These are phyloP conservation scores for Tigriopus japonicus DNA, from an alignment of 1,140 invertebrate species.

Conservation along the genomic window DNA sequence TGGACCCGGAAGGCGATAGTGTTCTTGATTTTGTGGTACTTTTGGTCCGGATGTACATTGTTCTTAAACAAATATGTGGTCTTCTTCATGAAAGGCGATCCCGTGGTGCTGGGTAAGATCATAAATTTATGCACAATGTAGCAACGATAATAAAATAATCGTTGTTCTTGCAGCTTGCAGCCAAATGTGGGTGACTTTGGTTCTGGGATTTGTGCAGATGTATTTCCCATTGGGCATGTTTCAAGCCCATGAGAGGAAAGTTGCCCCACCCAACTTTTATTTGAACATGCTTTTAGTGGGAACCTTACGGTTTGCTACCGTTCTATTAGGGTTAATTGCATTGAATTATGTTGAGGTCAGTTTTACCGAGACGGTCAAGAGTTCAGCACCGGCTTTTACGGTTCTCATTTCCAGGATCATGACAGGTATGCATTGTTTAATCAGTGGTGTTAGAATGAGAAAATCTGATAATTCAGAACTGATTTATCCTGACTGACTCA, in stretches of 20 bases:
- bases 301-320: slow-evolving; percentile 40
- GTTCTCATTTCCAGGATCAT: slow-evolving; percentile 49
- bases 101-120: slow-evolving; percentile 47
- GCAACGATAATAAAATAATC: too few species aligned
- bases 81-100: slow-evolving; percentile 52
- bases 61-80: slow-evolving; percentile 70
- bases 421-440: slow-evolving; percentile 33
- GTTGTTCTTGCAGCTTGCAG: slow-evolving; percentile 25
- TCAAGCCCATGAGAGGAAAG: slow-evolving; percentile 38
- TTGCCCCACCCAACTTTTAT: not conserved
- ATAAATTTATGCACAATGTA: too few species aligned
- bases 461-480: too few species aligned
- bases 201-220: slow-evolving; percentile 54
- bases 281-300: slow-evolving; percentile 9
- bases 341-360: slow-evolving; percentile 65
- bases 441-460: not conserved
- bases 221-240: slow-evolving; percentile 54
- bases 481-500: too few species aligned
- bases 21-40: slow-evolving; percentile 52
- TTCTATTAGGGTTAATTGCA: slow-evolving; percentile 49
- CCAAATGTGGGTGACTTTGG: slow-evolving; percentile 57
- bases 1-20: slow-evolving; percentile 41
- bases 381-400: slow-evolving; percentile 63
- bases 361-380: slow-evolving; percentile 70
- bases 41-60: slow-evolving; percentile 54